Conservation (phyloP, 2,797 vertebrate species). For the Microctenopoma steveboyesi region DNA sequence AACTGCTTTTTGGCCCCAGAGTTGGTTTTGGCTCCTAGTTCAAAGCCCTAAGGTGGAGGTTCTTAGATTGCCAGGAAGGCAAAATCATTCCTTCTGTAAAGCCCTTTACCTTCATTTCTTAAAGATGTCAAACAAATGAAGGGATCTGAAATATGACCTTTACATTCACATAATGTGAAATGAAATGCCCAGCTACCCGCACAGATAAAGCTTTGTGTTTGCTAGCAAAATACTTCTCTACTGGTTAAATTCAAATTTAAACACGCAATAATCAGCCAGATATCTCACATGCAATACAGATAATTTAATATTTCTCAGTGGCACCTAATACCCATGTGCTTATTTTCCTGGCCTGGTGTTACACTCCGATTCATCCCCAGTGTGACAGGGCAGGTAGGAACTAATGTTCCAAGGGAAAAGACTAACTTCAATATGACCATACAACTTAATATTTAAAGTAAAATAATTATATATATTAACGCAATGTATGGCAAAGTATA, state of each 20-base stretch:
- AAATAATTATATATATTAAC: too few species aligned
- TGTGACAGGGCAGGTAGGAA: too few species aligned
- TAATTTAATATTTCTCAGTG: conserved; percentile 19
- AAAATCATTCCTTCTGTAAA: conserved; percentile 21
- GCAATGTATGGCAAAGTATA: too few species aligned
- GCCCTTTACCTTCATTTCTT: conserved; percentile 8
- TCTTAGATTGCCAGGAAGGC: conserved; percentile 21
- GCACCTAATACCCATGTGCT: too few species aligned
- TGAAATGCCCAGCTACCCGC: conserved; percentile 21
- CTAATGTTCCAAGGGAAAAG: too few species aligned
- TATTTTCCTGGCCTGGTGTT: too few species aligned
- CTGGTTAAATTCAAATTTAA: neutral
- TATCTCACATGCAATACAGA: neutral
- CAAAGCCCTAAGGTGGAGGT: conserved; percentile 10
- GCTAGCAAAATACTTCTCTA: neutral
- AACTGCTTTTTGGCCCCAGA: conserved; percentile 13
- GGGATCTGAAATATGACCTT: conserved; percentile 27
- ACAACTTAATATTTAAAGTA: too few species aligned
- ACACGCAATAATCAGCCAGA: too few species aligned
- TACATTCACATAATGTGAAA: conserved; percentile 12
- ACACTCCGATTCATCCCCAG: too few species aligned
- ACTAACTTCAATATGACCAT: too few species aligned
- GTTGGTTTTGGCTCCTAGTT: conserved; percentile 35
- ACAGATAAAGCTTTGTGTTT: conserved; percentile 9
- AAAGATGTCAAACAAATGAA: conserved; percentile 19